A percentile compares a stretch with the other conserved stretches of the same genome.
Conservation (phyloP, 2,888 invertebrate species). For the Lordiphosa andalusiaca region DNA sequence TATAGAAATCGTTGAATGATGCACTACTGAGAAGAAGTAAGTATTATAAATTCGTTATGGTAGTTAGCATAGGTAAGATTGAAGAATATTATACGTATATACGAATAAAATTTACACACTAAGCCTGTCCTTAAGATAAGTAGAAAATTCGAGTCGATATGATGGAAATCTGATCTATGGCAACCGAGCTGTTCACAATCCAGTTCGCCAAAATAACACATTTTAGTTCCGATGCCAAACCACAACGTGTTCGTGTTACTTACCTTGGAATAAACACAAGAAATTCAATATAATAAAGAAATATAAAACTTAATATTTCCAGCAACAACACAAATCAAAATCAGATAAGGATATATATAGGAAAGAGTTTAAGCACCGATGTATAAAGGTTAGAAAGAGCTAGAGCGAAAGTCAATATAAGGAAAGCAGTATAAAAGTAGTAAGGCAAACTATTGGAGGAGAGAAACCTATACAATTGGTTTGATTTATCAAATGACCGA, state of each 20-base stretch:
- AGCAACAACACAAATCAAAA: not conserved
- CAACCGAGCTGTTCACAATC: slow-evolving; percentile 1
- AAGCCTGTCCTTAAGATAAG: slow-evolving; percentile 41
- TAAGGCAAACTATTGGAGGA: too few species aligned
- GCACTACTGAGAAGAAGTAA: slow-evolving; percentile 30
- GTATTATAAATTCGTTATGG: slow-evolving; percentile 5
- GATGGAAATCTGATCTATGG: slow-evolving; percentile 1
- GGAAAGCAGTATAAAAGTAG: not conserved
- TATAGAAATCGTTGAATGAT: slow-evolving; percentile 20
- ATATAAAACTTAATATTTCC: not conserved
- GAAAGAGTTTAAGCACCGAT: slow-evolving; percentile 3
- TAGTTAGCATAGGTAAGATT: slow-evolving; percentile 33
- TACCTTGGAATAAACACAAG: slow-evolving; percentile 36
- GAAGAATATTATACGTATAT: slow-evolving; percentile 9
- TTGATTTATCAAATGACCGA: not conserved
- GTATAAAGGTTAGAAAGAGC: slow-evolving; percentile 1
- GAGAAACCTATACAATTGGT: not conserved
- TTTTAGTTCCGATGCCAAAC: slow-evolving; percentile 1
- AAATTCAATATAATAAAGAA: slow-evolving; percentile 17
- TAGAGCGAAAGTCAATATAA: not conserved
- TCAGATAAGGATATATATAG: not conserved
- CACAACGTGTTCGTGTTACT: slow-evolving; percentile 20
- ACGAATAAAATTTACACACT: slow-evolving; percentile 33
- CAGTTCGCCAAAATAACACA: not conserved
- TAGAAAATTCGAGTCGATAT: slow-evolving; percentile 12